Base-by-base conservation (phyloP, 2,888 invertebrate genomes). In the Lissonota sp. region DNA sequence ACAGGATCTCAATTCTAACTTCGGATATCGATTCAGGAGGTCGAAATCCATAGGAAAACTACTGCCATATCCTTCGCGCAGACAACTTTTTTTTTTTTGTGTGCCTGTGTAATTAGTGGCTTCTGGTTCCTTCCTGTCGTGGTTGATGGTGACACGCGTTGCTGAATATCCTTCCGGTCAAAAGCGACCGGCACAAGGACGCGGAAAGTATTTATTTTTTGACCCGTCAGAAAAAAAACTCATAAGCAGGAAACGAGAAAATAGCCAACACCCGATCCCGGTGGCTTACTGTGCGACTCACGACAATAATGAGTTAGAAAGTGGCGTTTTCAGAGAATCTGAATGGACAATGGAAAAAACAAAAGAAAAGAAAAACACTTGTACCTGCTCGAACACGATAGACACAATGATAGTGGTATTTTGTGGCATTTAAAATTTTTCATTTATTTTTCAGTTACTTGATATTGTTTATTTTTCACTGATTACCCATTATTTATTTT, bases 81-180 rank as follows among this genome's bases (percentile, higher is more conserved):
- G n/a, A n/a, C n/a, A n/a, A n/a, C n/a, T n/a, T n/a, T n/a, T n/a
- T n/a, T n/a, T n/a, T n/a, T n/a, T n/a, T n/a, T n/a, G n/a, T n/a
- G n/a, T n/a, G n/a, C n/a, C n/a, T n/a, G n/a, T n/a, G n/a, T 78
- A 72, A 83, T 83, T 79, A 82, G 70, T 66, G 58, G 71, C 49
- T 57, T 51, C 51, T 44, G 37, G 82, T 84, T 85, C 80, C 84
- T 82, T 75, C 67, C 75, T 66, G 74, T 74, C 26, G 71, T 42
- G 40, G 14, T 84, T 60, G 67, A 80, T 85, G 87, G 88, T 89
- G 87, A 89, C 86, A 90, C 89, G 90, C 87, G 84, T 87, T 87
- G 86, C 75, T 90, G 89, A 78, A 83, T 88, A 86, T 86, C 86
- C 85, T 87, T 90, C 89, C 89, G 89, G 88, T 75, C 51, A 42